Evolutionary conservation across 2,113 vertebrate species (phyloP), one percentile per base, ranked within the genome.

Genomic region (Atrichornis clamosus): DNA sequence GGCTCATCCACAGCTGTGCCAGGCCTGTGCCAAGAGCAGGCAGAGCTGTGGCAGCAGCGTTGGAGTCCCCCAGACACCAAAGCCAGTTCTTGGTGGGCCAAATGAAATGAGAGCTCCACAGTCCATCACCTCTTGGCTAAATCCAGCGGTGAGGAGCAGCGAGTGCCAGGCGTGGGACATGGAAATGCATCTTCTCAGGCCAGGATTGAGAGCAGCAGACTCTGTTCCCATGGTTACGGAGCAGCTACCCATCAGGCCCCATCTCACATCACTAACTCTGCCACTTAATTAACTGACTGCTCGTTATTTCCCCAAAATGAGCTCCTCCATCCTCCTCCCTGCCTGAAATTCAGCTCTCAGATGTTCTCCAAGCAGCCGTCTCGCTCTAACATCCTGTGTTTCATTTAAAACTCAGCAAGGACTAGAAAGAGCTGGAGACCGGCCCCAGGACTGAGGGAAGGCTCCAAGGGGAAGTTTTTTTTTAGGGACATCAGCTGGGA

Each of bases 261-360:
- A 94, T 93, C 93, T 96, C 92, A 94, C 96, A 95, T 91, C 94
- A 28, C 93, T 95, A 94, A 88, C 94, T 95, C 90, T 81, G 94
- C 92, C 94, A 96, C 92, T 96, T 97, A 97, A 96, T 97, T 96
- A 97, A 96, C 88, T 62, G 92, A 21, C 89, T 96, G 94, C 95
- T 95, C 27, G 17, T 96, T 96, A 96, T 93, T 93, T 96, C 94
- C 93, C 92, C 14, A 1, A 95, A 94, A 94, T 91, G 80, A 96
- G 77, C 69, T 93, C 67, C 92, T 92, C 89, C 53, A 12, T 95
- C 69, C 86, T 90, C 75, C 72, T 15, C 84, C 80, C 41, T 46
- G 74, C 70, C 81, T 89, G 78, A 65, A 85, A 91, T 86, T 28
- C 19, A 2, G 78, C 53, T 58, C 65, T 73, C 58, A 17, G 89